A percentile compares a stretch with the other conserved stretches of the same genome.
These are phyloP conservation scores for Xenopus petersii DNA, from an alignment of 2,797 vertebrate genomes.

Conservation along the genomic window DNA sequence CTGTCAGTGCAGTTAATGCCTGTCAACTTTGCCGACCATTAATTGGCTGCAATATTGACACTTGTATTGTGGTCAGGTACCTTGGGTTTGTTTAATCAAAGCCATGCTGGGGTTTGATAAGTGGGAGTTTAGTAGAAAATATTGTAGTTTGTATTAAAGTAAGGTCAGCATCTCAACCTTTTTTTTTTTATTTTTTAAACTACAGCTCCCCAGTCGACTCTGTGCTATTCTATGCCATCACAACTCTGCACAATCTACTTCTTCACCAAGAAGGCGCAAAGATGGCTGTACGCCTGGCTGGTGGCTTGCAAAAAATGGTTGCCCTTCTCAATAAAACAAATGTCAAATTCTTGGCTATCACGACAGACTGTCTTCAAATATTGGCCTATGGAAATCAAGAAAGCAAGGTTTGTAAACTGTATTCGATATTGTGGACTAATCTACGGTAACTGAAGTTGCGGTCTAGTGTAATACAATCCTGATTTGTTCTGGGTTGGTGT, in stretches of 20 bases:
- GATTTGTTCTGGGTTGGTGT: no score
- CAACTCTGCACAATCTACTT: slow-evolving; percentile 96
- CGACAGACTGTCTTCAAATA: slow-evolving; percentile 98
- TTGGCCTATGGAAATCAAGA: slow-evolving; percentile 98
- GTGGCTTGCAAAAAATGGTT: slow-evolving; percentile 98
- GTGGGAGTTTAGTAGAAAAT: no score
- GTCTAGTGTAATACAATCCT: no score
- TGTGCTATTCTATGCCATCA: slow-evolving; percentile 97
- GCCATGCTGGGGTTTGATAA: no score
- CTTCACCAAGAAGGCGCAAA: slow-evolving; percentile 98
- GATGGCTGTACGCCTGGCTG: slow-evolving; percentile 96
- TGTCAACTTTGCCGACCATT: no score
- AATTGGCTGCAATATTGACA: no score
- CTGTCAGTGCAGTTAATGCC: no score
- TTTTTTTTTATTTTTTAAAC: not conserved
- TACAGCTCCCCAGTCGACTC: slow-evolving; percentile 94
- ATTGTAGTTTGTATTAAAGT: no score
- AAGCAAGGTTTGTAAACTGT: slow-evolving; percentile 81
- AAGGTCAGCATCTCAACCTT: no score
- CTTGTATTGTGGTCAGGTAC: no score
- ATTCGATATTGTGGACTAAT: not conserved
- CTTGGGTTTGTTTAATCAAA: no score
- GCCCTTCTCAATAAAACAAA: slow-evolving; percentile 98
- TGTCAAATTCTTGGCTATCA: slow-evolving; percentile 97
- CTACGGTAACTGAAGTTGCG: no score